Evolutionary conservation across 2,113 vertebrate genomes (phyloP), one percentile per base, ranked within the genome.

Genomic region (Nicator chloris): DNA sequence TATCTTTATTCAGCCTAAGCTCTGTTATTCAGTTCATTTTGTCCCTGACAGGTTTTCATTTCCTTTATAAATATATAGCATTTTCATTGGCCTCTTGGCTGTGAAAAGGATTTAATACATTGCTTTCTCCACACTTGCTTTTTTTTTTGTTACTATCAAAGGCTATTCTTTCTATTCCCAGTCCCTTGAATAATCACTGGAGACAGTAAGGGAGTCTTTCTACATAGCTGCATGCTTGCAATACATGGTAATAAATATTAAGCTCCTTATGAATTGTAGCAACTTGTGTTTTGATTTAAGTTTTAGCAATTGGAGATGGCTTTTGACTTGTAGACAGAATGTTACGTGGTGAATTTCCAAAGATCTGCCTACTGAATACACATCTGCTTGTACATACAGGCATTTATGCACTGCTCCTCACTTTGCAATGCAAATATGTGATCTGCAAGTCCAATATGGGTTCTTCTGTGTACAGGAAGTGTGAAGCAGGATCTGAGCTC

Each of bases 21-120:
- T 96, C 92, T 94, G 80, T 97, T 96, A 83, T 60, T 97, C 82
- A 84, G 93, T 95, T 96, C 90, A 90, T 97, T 97, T 96, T 68
- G 88, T 75, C 91, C 76, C 53, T 96, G 95, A 96, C 93, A 97
- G 96, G 93, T 97, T 97, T 97, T 96, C 90, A 97, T 96, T 97
- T 97, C 86, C 95, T 94, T 97, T 96, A 97, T 96, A 97, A 97
- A 96, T 96, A 96, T 72, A 96, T 96, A 97, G 92, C 92, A 91
- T 96, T 96, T 96, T 96, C 22, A 5, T 92, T 96, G 95, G 86
- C 95, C 95, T 95, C 92, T 95, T 96, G 95, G 88, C 95, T 95
- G 90, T 88, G 88, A 94, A 96, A 96, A 94, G 95, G 90, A 94
- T 96, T 96, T 93, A 96, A 95, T 96, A 91, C 95, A 92, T 96